A percentile compares a stretch with the other conserved stretches of the same genome.
Evolutionary conservation across 2,113 vertebrate genomes (phyloP).

Genomic region (Larimichthys polyactis): DNA sequence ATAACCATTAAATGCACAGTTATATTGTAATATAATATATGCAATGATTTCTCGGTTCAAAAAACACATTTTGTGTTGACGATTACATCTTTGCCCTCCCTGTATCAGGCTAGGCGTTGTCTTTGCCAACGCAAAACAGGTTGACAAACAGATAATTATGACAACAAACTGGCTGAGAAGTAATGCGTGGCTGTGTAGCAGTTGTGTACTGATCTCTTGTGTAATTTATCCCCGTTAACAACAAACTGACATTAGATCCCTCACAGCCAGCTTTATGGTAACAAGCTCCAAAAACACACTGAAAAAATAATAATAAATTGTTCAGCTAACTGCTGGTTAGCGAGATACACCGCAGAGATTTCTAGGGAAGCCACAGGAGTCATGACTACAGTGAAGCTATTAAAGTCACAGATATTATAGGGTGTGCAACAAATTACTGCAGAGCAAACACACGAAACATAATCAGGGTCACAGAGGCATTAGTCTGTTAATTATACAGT

Average conservation of each 20-base stretch:
- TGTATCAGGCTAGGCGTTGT: constrained; percentile 1
- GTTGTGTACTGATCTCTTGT: not conserved
- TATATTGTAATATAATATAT: not conserved
- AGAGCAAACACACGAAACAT: not conserved
- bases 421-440: not conserved
- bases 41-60: not conserved
- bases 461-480: not conserved
- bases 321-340: constrained; percentile 13
- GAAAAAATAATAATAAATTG: not conserved
- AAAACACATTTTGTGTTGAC: not conserved
- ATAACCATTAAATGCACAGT: constrained; percentile 3
- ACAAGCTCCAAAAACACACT: not conserved
- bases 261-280: constrained; percentile 17
- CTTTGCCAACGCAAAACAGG: not conserved
- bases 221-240: constrained; percentile 10
- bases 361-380: not conserved
- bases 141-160: not conserved
- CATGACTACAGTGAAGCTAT: not conserved
- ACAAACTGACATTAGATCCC: not conserved
- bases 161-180: constrained; percentile 6
- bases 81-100: not conserved
- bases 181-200: not conserved
- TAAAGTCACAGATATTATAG: not conserved
- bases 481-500: not conserved
- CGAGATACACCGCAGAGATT: not conserved